Evolutionary conservation across 2,113 vertebrate species (phyloP).

Genomic region (Phaethon lepturus): DNA sequence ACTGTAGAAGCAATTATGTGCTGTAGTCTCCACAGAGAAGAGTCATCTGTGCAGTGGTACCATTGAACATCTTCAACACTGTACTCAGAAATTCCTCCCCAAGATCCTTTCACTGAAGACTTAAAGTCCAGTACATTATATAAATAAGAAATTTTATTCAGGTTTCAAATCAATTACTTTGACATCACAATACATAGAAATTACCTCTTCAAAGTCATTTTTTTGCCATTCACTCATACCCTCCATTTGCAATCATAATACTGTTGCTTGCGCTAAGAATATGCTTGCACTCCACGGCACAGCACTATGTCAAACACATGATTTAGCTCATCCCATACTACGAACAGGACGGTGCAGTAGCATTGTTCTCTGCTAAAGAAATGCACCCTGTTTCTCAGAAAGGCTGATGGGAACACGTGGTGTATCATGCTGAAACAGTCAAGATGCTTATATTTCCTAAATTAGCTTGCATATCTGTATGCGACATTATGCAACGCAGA

Average conservation of each 20-base stretch:
- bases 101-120: neutral
- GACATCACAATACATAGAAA: neutral
- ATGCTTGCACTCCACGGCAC: neutral
- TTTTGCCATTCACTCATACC: neutral
- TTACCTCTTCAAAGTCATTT: neutral
- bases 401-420: neutral
- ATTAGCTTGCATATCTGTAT: neutral
- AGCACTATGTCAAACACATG: neutral
- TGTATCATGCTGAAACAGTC: rapidly evolving
- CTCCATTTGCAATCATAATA: neutral
- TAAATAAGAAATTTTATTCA: neutral
- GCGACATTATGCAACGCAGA: neutral
- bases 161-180: neutral
- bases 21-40: neutral
- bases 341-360: rapidly evolving
- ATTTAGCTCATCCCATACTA: neutral
- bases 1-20: neutral
- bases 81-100: neutral
- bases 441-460: neutral
- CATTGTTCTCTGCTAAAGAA: neutral
- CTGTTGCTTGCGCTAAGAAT: neutral
- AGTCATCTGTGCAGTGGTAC: neutral
- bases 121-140: neutral
- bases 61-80: neutral
- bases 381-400: neutral